Evolutionary conservation across 2,797 vertebrate genomes (phyloP).

Genomic region (Yasuhikotakia modesta): DNA sequence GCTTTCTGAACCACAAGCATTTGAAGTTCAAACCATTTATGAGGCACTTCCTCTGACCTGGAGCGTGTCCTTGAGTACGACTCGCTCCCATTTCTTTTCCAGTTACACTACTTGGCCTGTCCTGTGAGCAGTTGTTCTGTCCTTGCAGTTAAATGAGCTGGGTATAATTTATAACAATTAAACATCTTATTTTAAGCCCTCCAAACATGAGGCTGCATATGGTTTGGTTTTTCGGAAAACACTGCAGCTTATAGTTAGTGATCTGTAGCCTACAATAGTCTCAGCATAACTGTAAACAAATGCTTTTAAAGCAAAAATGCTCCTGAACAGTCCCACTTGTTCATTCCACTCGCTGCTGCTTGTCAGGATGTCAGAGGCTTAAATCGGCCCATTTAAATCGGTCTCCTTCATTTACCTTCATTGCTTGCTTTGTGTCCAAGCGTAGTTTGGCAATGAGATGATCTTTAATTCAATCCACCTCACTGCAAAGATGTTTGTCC

Average conservation of each 20-base stretch:
- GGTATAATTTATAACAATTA: constrained; percentile 32
- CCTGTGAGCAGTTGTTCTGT: constrained; percentile 22
- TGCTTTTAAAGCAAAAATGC: constrained; percentile 44
- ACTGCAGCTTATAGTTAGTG: constrained; percentile 29
- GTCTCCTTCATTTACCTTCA: constrained; percentile 11
- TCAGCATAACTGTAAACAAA: constrained; percentile 60
- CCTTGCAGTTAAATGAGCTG: constrained; percentile 22
- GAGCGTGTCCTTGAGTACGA: neutral
- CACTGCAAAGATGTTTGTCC: constrained; percentile 25
- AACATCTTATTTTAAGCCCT: constrained; percentile 20
- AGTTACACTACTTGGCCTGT: constrained; percentile 5
- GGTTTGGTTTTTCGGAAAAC: constrained; percentile 46
- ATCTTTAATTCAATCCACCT: constrained; percentile 19
- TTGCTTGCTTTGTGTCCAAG: constrained; percentile 23
- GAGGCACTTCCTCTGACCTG: constrained; percentile 41
- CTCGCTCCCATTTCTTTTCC: neutral
- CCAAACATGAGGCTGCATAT: constrained; percentile 26
- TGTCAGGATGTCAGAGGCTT: constrained; percentile 58
- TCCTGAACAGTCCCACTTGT: neutral
- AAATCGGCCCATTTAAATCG: constrained; percentile 59
- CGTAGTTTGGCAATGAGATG: constrained; percentile 14
- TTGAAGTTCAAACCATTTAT: neutral
- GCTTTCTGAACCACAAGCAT: constrained; percentile 32
- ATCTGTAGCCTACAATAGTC: constrained; percentile 24
- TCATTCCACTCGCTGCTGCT: constrained; percentile 36